These are phyloP conservation scores for Paratilapia polleni DNA, from an alignment of 2,113 vertebrate species.

Conservation along the genomic window DNA sequence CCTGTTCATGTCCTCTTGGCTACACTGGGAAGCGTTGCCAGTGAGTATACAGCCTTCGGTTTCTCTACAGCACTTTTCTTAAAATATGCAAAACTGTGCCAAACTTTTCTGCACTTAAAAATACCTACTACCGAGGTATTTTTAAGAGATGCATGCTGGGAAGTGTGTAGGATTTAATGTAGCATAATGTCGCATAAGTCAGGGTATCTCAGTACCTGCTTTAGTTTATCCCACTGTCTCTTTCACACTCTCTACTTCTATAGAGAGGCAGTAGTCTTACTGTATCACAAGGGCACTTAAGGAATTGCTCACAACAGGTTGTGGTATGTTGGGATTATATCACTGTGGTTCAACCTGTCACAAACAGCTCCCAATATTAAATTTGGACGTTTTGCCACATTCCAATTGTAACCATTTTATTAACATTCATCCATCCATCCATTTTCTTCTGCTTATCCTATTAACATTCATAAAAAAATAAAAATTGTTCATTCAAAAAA, in stretches of 20 bases:
- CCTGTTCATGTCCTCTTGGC: slow-evolving; percentile 81
- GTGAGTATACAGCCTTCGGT: slow-evolving; percentile 77
- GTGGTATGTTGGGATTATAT: neutral
- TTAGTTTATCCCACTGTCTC: too few species aligned
- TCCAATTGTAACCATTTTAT: neutral
- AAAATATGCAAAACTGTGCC: neutral
- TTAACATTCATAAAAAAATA: too few species aligned
- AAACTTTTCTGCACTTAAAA: neutral
- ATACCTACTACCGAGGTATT: too few species aligned
- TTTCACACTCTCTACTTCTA: neutral
- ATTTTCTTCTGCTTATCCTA: too few species aligned
- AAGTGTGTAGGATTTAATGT: too few species aligned
- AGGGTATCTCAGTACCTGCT: too few species aligned
- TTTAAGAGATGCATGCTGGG: too few species aligned
- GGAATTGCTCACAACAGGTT: too few species aligned
- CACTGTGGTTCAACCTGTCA: neutral
- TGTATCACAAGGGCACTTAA: too few species aligned
- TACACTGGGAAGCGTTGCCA: slow-evolving; percentile 85
- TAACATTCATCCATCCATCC: neutral
- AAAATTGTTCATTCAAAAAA: too few species aligned
- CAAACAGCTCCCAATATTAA: too few species aligned
- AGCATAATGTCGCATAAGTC: too few species aligned
- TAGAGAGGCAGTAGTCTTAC: neutral
- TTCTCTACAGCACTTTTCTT: neutral
- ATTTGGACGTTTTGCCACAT: neutral